phyloP scores from a whole-genome alignment of 2,113 vertebrate species.

The Cololabis saira region DNA sequence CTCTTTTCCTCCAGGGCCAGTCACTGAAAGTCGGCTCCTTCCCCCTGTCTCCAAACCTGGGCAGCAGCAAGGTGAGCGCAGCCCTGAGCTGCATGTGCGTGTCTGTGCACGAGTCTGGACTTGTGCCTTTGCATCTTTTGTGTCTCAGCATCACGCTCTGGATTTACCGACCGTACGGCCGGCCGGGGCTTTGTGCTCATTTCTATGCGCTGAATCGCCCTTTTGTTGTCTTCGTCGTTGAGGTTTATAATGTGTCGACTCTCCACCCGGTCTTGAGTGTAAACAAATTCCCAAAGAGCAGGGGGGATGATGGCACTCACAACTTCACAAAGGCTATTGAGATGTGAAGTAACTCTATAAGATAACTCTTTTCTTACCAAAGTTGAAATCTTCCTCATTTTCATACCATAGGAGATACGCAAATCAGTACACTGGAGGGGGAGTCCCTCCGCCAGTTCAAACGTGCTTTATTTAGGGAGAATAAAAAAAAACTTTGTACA shows the following conservation, averaged over 20 bases:
- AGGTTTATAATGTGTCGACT: constrained; percentile 46
- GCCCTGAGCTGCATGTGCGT: constrained; percentile 24
- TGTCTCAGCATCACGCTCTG: constrained; percentile 42
- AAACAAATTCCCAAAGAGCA: constrained; percentile 35
- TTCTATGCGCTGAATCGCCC: constrained; percentile 37
- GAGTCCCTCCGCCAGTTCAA: constrained; percentile 20
- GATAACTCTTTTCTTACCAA: constrained; percentile 7
- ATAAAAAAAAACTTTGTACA: constrained; percentile 16
- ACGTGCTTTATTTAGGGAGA: constrained; percentile 20
- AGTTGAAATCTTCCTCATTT: constrained; percentile 45
- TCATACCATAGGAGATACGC: constrained; percentile 62
- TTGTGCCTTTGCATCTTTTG: constrained; percentile 64
- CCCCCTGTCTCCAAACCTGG: constrained; percentile 83
- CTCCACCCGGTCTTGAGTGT: constrained; percentile 38
- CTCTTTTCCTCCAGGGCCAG: constrained; percentile 78
- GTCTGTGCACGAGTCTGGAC: constrained; percentile 28
- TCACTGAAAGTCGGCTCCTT: constrained; percentile 87
- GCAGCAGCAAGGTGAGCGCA: constrained; percentile 84
- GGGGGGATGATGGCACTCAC: constrained; percentile 25
- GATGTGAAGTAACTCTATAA: constrained; percentile 18
- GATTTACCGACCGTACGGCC: constrained; percentile 42
- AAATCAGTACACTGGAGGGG: constrained; percentile 49
- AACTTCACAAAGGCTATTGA: constrained; percentile 14
- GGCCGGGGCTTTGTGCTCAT: constrained; percentile 43
- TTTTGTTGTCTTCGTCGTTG: constrained; percentile 42